These are phyloP conservation scores for Cariama cristata DNA, from an alignment of 2,113 vertebrate genomes.

Conservation along the genomic window DNA sequence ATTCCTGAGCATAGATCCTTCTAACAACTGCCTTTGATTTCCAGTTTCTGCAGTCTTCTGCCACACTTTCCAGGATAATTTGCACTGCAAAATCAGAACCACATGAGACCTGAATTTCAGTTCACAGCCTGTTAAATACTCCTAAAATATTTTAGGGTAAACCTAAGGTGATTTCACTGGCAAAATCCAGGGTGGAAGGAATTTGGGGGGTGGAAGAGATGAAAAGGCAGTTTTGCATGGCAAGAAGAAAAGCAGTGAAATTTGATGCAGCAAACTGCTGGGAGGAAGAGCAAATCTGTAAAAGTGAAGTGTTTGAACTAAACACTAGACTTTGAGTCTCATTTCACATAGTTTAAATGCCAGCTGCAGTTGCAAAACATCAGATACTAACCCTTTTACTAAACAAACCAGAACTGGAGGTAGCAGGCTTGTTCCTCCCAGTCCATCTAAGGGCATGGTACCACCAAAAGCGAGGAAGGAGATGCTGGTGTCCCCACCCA, in stretches of 20 bases:
- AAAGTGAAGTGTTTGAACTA: not conserved
- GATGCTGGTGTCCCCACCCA: not conserved
- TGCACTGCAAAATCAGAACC: not conserved
- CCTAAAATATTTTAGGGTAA: not conserved
- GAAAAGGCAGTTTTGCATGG: not conserved
- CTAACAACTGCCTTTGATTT: not conserved
- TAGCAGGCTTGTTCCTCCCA: not conserved
- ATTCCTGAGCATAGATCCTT: not conserved
- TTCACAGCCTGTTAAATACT: not conserved
- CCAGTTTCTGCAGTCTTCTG: not conserved
- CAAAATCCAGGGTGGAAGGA: not conserved
- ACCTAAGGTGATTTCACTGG: not conserved
- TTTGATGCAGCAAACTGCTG: not conserved
- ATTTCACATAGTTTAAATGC: not conserved
- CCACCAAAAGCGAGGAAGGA: not conserved
- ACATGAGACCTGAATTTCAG: not conserved
- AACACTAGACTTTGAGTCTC: not conserved
- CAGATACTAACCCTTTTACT: not conserved
- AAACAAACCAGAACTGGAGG: not conserved
- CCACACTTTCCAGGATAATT: not conserved
- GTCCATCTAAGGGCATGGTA: not conserved
- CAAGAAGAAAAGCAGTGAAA: not conserved
- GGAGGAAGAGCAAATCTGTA: not conserved
- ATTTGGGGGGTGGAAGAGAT: not conserved
- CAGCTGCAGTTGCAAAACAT: not conserved